Base-by-base conservation (phyloP, 2,113 vertebrate species). In the Planiliza haematocheilus region DNA sequence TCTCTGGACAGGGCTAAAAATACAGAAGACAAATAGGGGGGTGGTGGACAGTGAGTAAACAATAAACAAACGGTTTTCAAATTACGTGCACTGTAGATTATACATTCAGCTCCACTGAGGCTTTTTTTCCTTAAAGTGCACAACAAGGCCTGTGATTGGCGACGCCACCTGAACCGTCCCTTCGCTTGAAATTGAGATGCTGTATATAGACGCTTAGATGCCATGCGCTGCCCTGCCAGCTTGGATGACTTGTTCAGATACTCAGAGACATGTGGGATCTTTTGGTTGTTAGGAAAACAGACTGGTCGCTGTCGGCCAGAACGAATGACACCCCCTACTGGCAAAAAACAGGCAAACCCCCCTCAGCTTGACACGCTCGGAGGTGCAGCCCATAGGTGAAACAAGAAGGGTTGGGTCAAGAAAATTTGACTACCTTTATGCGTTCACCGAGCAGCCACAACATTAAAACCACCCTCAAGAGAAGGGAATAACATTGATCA, bases 301-400 rank as follows among this genome's bases (percentile, higher is more conserved):
- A 39, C 13, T 20, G 39, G 20, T 4, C 14, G 10, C 16, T 43
- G 42, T 30, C 1, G 7, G 38, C 18, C 57, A 62, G 70, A 76
- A 84, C 50, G 38, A 76, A 86, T 53, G 39, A 86, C 81, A 55
- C 84, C 83, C 64, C 66, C 86, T 88, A 67, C 83, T 88, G 88
- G 90, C 16, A 72, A 50, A 71, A 64, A 57, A 55, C 1, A 11
- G 2, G 12, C 37, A 62, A 61, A 66, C 13, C 24, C 5, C 5
- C 24, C 24, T 5, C 24, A n/a, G n/a, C 24, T 30, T 30, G 24
- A 5, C 24, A 30, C 5, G 2, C 24, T 30, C 24, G 5, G 24
- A 30, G 24, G 24, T 30, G 24, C 24, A 30, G 3, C 24, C 24
- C 24, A 30, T 30, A 30, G 5, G n/a, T n/a, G 24, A 30, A 30